Percentiles rank a stretch among this genome's conserved stretches.
Evolutionary conservation across 2,888 invertebrate genomes (phyloP).

Genomic region (Tinea trinotella): DNA sequence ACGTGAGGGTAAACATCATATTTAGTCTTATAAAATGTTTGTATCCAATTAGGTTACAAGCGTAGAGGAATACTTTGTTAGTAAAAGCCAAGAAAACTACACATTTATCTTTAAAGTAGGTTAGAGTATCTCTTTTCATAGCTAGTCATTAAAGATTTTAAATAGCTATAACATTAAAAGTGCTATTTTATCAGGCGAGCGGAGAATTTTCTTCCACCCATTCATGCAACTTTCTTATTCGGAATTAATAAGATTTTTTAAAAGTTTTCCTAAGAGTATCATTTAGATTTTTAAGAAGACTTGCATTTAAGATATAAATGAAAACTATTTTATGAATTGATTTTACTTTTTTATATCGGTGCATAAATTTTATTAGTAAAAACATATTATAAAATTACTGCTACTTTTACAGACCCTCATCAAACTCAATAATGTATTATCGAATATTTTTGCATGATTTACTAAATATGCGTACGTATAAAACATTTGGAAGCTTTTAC

Average conservation of each 20-base stretch:
- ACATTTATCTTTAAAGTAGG: neutral
- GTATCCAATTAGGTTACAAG: neutral
- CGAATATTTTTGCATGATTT: conserved; percentile 3
- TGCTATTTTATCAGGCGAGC: neutral
- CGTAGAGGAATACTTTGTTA: neutral
- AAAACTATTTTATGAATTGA: no score
- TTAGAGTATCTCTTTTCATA: neutral
- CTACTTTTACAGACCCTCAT: conserved; percentile 8
- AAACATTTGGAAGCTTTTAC: neutral
- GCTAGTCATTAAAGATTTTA: conserved; percentile 4
- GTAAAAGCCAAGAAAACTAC: neutral
- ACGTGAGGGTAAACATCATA: no score
- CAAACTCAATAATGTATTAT: conserved; percentile 5
- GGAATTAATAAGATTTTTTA: neutral
- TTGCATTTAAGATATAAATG: no score
- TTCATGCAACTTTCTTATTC: neutral
- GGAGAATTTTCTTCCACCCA: neutral
- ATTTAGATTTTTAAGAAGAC: no score
- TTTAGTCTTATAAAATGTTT: no score
- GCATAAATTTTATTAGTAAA: no score
- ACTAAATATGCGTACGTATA: neutral
- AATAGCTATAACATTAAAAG: conserved; percentile 12
- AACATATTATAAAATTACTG: no score
- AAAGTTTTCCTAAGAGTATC: conserved; percentile 7
- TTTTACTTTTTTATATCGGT: no score